A percentile compares a stretch with the other conserved stretches of the same genome.
phyloP scores from a whole-genome alignment of 2,797 vertebrate genomes.

The Neosalanx taihuensis region DNA sequence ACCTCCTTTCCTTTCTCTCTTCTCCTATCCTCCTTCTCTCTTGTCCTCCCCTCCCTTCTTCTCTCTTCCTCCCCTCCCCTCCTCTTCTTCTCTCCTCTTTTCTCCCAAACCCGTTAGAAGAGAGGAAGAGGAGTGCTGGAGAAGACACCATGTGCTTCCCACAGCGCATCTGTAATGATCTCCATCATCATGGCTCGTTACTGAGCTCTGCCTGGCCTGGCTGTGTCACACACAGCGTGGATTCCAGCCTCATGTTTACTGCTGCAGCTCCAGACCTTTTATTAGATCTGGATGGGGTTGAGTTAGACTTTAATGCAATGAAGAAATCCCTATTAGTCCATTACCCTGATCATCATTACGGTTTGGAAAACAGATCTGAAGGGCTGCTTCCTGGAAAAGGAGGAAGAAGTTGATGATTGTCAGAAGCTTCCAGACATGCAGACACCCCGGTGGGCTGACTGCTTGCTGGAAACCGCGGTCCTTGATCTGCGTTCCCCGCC shows the following conservation, averaged over 20 bases:
- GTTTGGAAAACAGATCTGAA: slow-evolving; percentile 51
- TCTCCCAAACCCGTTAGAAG: too few relatives aligned
- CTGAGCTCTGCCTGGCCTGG: not conserved
- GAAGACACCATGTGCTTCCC: not conserved
- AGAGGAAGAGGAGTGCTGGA: too few relatives aligned
- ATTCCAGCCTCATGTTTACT: not conserved
- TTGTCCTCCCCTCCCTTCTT: not conserved
- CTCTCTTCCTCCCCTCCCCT: not conserved
- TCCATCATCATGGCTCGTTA: too few relatives aligned
- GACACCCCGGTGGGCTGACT: too few relatives aligned
- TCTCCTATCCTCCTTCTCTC: not conserved
- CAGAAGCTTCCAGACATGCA: slow-evolving; percentile 4
- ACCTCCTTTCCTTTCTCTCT: not conserved
- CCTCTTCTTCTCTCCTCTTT: not conserved
- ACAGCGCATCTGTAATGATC: not conserved
- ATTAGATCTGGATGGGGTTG: slow-evolving; percentile 42
- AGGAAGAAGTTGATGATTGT: slow-evolving; percentile 6
- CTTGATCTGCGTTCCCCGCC: not conserved
- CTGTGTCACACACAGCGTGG: not conserved
- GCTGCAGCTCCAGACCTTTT: slow-evolving; percentile 34
- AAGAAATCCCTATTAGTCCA: slow-evolving; percentile 54
- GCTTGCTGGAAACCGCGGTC: not conserved
- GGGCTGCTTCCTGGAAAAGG: slow-evolving; percentile 39
- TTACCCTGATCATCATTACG: slow-evolving; percentile 54
- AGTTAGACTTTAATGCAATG: slow-evolving; percentile 54